phyloP scores from a whole-genome alignment of 2,113 vertebrate genomes.

The Xenopus laevis region DNA sequence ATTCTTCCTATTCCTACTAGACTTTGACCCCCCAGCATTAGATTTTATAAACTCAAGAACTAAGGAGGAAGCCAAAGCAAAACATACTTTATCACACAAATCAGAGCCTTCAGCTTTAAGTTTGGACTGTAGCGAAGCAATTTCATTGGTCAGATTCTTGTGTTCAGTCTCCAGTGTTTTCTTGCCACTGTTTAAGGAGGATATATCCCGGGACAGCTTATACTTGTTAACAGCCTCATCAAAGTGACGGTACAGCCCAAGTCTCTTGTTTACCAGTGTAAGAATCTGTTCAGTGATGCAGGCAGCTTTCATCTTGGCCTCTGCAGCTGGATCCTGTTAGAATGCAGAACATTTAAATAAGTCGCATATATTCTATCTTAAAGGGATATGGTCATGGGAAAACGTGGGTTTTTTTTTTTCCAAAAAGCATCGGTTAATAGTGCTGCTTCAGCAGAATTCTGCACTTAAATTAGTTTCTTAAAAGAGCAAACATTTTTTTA shows the following conservation, averaged over 20 bases:
- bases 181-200: conserved; percentile 83
- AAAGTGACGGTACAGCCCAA: conserved; percentile 92
- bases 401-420: no score
- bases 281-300: conserved; percentile 97
- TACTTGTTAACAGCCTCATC: conserved; percentile 94
- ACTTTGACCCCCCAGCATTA: no score
- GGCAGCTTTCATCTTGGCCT: conserved; percentile 97
- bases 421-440: no score
- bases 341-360: background rate
- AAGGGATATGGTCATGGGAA: no score
- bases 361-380: no score
- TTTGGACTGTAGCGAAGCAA: conserved; percentile 82
- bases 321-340: conserved; percentile 88
- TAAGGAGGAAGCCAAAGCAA: conserved; percentile 5
- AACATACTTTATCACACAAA: conserved; percentile 85
- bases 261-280: conserved; percentile 90
- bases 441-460: no score
- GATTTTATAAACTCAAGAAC: no score
- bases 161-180: conserved; percentile 90
- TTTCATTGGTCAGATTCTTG: conserved; percentile 81
- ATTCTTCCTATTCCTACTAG: no score
- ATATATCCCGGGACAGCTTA: conserved; percentile 89
- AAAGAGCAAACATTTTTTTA: no score
- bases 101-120: conserved; percentile 94
- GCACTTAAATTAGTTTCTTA: no score